Evolutionary conservation across 2,888 invertebrate genomes (phyloP).

Genomic region (Erynnis tages): DNA sequence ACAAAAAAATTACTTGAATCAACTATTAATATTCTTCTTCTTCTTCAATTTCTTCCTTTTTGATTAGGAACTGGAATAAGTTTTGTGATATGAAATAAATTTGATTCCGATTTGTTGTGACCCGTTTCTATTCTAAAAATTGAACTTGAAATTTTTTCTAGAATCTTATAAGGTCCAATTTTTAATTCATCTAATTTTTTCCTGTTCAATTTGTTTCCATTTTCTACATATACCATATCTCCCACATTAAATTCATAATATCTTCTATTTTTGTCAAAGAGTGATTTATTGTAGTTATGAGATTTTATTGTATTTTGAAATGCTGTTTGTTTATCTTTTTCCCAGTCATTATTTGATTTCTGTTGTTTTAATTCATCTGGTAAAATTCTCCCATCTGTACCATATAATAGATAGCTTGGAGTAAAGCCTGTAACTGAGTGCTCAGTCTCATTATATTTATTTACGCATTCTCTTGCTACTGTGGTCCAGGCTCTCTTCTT

Average conservation of each 20-base stretch:
- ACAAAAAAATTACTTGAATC: no score
- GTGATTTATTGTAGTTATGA: slow-evolving; percentile 37
- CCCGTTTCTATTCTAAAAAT: slow-evolving; percentile 7
- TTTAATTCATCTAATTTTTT: slow-evolving; percentile 30
- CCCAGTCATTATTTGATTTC: slow-evolving; percentile 32
- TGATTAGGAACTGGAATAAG: slow-evolving; percentile 32
- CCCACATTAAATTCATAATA: slow-evolving; percentile 19
- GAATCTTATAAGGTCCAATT: slow-evolving; percentile 30
- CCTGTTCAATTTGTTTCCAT: slow-evolving; percentile 29
- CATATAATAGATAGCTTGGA: slow-evolving; percentile 39
- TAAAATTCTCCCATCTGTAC: slow-evolving; percentile 35
- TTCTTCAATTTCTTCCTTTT: no score
- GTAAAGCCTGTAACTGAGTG: slow-evolving; percentile 43
- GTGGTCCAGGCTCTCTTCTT: slow-evolving; percentile 40
- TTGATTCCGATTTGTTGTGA: slow-evolving; percentile 32
- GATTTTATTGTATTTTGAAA: slow-evolving; percentile 37
- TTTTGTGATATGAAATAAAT: slow-evolving; percentile 36
- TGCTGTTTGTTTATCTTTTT: slow-evolving; percentile 35
- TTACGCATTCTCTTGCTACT: slow-evolving; percentile 38
- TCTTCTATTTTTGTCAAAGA: slow-evolving; percentile 33
- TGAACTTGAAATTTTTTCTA: slow-evolving; percentile 28
- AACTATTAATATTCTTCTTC: no score
- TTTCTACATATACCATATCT: slow-evolving; percentile 29
- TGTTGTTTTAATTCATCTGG: slow-evolving; percentile 35
- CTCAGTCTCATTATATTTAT: slow-evolving; percentile 42